These are phyloP conservation scores for Drosophila atripex DNA, from an alignment of 2,888 invertebrate species.

Conservation along the genomic window DNA sequence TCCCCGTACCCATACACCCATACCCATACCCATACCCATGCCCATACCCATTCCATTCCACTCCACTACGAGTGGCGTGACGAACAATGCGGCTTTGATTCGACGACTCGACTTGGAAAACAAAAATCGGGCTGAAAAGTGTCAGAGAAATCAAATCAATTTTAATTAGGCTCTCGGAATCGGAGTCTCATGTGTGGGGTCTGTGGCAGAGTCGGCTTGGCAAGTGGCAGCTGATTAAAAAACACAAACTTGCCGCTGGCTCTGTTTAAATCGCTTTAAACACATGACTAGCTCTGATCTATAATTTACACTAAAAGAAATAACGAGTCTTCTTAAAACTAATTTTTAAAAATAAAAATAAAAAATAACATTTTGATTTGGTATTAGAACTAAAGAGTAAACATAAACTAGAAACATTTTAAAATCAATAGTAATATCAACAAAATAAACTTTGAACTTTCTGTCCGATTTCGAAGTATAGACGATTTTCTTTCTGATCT, in stretches of 20 bases:
- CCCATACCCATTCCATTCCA: not conserved
- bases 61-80: constrained; percentile 53
- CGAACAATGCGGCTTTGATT: constrained; percentile 78
- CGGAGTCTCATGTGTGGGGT: constrained; percentile 65
- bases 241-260: constrained; percentile 62
- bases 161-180: constrained; percentile 70
- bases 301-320: constrained; percentile 24
- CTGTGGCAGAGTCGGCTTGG: constrained; percentile 44
- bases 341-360: not conserved
- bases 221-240: constrained; percentile 77
- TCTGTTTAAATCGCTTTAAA: constrained; percentile 47
- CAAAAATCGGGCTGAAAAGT: constrained; percentile 59
- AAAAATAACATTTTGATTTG: no score
- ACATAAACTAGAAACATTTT: no score
- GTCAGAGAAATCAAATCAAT: constrained; percentile 80
- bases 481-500: no score
- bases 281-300: constrained; percentile 45
- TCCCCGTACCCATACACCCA: not conserved
- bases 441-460: no score
- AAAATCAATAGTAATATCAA: no score
- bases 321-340: not conserved
- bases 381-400: no score
- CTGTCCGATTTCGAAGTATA: no score
- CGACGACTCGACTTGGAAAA: constrained; percentile 32
- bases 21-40: not conserved